Conservation (phyloP, 2,888 invertebrate genomes). For the Ophion ellenae region DNA sequence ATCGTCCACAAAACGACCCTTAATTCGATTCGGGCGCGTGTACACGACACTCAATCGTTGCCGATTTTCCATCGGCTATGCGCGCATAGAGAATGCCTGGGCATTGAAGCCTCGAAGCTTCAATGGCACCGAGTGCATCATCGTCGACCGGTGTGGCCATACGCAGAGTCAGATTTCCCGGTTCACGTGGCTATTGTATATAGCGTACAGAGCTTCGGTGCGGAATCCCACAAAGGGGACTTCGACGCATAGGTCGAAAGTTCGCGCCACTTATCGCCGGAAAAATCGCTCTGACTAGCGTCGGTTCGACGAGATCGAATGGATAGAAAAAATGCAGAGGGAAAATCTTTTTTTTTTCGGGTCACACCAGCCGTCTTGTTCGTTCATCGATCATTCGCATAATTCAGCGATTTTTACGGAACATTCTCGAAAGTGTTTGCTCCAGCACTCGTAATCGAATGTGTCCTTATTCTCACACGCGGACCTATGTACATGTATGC, state of each 20-base stretch:
- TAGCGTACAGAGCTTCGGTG: neutral
- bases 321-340: slow-evolving; percentile 17
- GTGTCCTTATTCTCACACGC: neutral
- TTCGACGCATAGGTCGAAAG: neutral
- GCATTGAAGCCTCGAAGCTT: neutral
- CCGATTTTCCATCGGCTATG: slow-evolving; percentile 19
- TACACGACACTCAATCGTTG: slow-evolving; percentile 34
- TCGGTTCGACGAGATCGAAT: slow-evolving; percentile 37
- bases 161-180: slow-evolving; percentile 37
- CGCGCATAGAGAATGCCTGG: too few relatives aligned
- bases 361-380: slow-evolving; percentile 3
- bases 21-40: slow-evolving; percentile 71
- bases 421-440: slow-evolving; percentile 37
- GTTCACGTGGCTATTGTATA: slow-evolving; percentile 35
- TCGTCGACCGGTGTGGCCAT: slow-evolving; percentile 30
- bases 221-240: slow-evolving; percentile 27
- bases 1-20: slow-evolving; percentile 62
- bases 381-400: slow-evolving; percentile 49
- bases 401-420: slow-evolving; percentile 51
- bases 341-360: slow-evolving; percentile 11
- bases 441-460: slow-evolving; percentile 31
- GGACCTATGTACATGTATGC: neutral
- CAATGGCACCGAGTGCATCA: slow-evolving; percentile 16
- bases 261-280: slow-evolving; percentile 55
- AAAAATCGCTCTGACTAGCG: slow-evolving; percentile 44